Evolutionary conservation across 2,797 vertebrate species (phyloP), one percentile per base, ranked within the genome.

Genomic region (Coracias cyanogaster): DNA sequence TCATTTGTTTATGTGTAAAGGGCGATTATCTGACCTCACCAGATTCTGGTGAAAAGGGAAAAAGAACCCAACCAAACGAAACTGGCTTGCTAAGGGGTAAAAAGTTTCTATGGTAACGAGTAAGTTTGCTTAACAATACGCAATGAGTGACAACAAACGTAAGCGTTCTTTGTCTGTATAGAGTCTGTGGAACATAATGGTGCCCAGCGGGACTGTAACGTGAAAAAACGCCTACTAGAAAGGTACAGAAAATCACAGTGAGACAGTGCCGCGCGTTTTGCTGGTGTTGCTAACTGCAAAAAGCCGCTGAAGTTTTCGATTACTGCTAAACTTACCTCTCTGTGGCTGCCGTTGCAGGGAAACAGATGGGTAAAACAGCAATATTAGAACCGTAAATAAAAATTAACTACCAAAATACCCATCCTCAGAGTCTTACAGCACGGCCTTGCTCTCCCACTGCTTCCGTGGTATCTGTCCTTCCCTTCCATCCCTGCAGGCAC

Each of bases 161-260:
- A 89, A 86, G 43, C 58, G 41, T 62, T 90, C 67, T 93, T 89
- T 95, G 87, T 91, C 69, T 72, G 22, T 89, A 72, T 45, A 82
- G 82, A 58, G 5, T 71, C 87, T 84, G 60, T 69, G 88, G 88
- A 86, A 86, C 76, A 83, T 92, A 97, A 95, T 95, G 86, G 93
- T 94, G 46, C 61, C 85, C 88, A 92, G 91, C 86, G 73, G 85
- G 62, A 91, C 33, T 72, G 81, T 74, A 82, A 58, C 43, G 85
- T 91, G 90, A 86, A 84, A 95, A 85, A 84, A 4, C 41, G 89
- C 84, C 67, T 89, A 66, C 94, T 88, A 96, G 95, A 95, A 97
- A 91, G 69, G 71, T 93, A 90, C 86, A 95, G 95, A 97, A 96
- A 96, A 61, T 89, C 84, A 90, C 94, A 94, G 31, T 86, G 78